These are phyloP conservation scores for Paradisaea rubra DNA, from an alignment of 2,113 vertebrate genomes.

Conservation along the genomic window DNA sequence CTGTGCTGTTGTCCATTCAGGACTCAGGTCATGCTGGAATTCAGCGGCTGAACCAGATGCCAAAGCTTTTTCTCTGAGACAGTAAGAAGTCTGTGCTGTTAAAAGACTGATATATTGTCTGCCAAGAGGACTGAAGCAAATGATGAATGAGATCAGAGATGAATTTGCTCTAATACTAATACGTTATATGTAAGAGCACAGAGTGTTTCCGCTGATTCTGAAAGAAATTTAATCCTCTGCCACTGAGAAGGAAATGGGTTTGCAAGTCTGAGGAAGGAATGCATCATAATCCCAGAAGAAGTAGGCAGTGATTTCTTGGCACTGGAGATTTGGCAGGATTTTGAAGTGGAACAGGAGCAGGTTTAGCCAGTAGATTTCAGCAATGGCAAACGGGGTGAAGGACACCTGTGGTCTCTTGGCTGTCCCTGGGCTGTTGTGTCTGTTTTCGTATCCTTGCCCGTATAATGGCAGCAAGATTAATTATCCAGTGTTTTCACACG, in stretches of 20 bases:
- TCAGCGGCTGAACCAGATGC: neutral
- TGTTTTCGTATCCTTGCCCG: neutral
- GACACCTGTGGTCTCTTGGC: neutral
- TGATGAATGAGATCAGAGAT: constrained; percentile 46
- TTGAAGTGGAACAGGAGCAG: neutral
- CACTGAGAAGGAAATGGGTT: constrained; percentile 49
- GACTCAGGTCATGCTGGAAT: neutral
- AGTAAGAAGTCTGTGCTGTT: neutral
- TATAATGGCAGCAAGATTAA: neutral
- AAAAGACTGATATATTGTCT: neutral
- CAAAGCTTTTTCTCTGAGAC: neutral
- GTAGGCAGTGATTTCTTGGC: constrained; percentile 8
- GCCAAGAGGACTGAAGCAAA: neutral
- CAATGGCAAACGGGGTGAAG: neutral
- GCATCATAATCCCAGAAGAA: constrained; percentile 43
- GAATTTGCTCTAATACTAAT: constrained; percentile 46
- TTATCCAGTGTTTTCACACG: neutral
- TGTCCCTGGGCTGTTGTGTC: neutral
- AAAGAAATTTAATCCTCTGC: constrained; percentile 53
- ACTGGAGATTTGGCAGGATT: neutral
- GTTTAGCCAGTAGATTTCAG: neutral
- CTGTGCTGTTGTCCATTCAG: neutral
- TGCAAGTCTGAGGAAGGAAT: constrained; percentile 26
- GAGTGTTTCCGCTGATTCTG: constrained; percentile 43
- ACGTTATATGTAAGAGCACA: constrained; percentile 20